Evolutionary conservation across 2,797 vertebrate genomes (phyloP), one percentile per base, ranked within the genome.

Genomic region (Potorous gilbertii): DNA sequence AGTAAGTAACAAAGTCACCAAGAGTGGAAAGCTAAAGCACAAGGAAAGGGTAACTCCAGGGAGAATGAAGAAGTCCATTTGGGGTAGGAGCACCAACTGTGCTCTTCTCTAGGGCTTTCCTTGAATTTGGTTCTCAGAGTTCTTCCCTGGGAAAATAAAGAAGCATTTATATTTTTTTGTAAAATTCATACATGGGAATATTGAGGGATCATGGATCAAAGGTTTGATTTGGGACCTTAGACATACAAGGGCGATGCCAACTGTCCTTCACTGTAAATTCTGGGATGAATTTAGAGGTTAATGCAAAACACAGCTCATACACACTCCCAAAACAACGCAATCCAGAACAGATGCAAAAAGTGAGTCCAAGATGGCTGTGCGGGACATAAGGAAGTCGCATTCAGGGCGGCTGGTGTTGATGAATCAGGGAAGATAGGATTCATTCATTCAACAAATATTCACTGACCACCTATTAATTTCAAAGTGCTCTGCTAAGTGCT

Each of bases 1-100:
- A 59, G 40, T 95, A 95, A 91, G 21, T 46, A 21, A 95, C 74
- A 74, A 94, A 95, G 91, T 91, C n/a, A 56, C 2, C 54, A 56
- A 12, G 90, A 91, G 92, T 90, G 31, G 29, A 93, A 31, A 92
- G 24, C 8, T 55, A 29, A 40, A 94, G 40, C 12, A 81, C 28
- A 74, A 74, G 8, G 90, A 91, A 96, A 59, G 54, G 92, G 1
- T 0, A 74, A 13, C 55, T 91, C 56, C 66, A 89, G 90, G 91
- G n/a, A 54, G 31, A 34, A 8, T 59, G 0, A 66, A 54, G 0
- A 91, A 56, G 31, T 92, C 91, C 29, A 74, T 56, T 81, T 87
- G 40, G 40, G 40, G 24, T 46, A 50, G 21, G 40, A 74, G 52
- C 56, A n/a, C n/a, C n/a, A 90, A 46, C 3, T 81, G 34, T 29